These are phyloP conservation scores for Andrena marginata DNA, from an alignment of 2,888 invertebrate species.

Conservation along the genomic window DNA sequence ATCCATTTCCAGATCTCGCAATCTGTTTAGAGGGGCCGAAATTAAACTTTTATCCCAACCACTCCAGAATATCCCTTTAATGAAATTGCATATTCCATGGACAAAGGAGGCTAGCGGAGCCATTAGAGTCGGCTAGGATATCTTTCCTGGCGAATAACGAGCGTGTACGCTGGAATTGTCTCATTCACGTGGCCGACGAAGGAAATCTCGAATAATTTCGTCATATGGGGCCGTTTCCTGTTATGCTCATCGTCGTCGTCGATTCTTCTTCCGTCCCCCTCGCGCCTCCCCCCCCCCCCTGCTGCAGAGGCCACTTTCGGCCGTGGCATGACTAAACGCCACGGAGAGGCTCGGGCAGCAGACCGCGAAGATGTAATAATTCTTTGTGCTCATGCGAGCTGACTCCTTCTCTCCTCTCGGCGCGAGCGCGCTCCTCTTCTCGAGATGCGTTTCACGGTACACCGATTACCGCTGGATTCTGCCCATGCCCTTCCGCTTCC, in stretches of 20 bases:
- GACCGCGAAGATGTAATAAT: conserved; percentile 83
- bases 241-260: conserved; percentile 46
- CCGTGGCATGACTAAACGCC: conserved; percentile 70
- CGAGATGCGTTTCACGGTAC: conserved; percentile 42
- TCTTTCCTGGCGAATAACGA: conserved; percentile 28
- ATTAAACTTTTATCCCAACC: too few species aligned
- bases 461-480: conserved; percentile 13
- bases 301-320: conserved; percentile 65
- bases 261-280: conserved; percentile 16
- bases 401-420: conserved; percentile 59
- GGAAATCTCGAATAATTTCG: conserved; percentile 60
- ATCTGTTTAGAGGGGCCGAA: too few species aligned
- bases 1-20: too few species aligned
- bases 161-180: conserved; percentile 40
- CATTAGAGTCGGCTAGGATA: conserved; percentile 37
- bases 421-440: conserved; percentile 5
- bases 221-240: conserved; percentile 49
- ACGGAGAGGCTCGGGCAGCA: conserved; percentile 69
- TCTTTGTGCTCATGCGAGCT: conserved; percentile 75
- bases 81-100: neutral
- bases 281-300: neutral
- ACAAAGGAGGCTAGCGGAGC: conserved; percentile 2
- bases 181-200: conserved; percentile 26
- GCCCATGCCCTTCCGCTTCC: neutral
- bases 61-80: neutral